These are phyloP conservation scores for Chrysogorgia sp. DNA, from an alignment of 92 coral and sea anemone species.

Conservation along the genomic window DNA sequence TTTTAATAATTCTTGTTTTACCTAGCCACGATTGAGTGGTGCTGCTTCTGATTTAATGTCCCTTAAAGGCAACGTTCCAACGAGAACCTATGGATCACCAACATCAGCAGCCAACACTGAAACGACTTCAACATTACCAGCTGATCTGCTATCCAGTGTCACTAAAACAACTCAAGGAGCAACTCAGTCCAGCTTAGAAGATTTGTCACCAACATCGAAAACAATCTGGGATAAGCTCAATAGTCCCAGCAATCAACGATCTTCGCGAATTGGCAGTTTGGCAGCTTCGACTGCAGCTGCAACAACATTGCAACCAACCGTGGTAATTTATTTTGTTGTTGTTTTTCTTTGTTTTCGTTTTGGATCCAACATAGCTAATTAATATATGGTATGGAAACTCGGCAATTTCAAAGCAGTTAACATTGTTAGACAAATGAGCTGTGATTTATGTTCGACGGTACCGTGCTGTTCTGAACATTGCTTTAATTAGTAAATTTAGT, in stretches of 20 bases:
- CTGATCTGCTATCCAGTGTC: slow-evolving; percentile 22
- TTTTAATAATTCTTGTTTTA: too few relatives aligned
- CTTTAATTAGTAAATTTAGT: too few relatives aligned
- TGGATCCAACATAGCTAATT: too few relatives aligned
- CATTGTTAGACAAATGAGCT: too few relatives aligned
- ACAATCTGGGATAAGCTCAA: slow-evolving; percentile 42
- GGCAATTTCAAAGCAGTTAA: too few relatives aligned
- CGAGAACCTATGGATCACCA: slow-evolving; percentile 27
- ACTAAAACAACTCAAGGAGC: neutral
- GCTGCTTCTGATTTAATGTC: slow-evolving; percentile 10
- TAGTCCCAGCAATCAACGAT: slow-evolving; percentile 31
- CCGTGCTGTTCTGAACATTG: too few relatives aligned
- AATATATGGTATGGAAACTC: too few relatives aligned
- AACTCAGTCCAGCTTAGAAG: neutral
- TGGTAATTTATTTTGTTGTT: too few relatives aligned
- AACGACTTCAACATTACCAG: neutral
- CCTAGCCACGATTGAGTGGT: slow-evolving; percentile 31
- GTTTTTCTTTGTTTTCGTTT: too few relatives aligned
- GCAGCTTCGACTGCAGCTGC: neutral
- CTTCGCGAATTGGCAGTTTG: neutral
- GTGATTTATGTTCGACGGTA: too few relatives aligned
- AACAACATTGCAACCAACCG: slow-evolving; percentile 27
- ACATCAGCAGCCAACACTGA: slow-evolving; percentile 28
- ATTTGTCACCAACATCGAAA: slow-evolving; percentile 9
- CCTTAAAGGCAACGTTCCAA: slow-evolving; percentile 7